A percentile compares a stretch with the other conserved stretches of the same genome.
Conservation (phyloP, 2,113 vertebrate species). For the Prinia subflava region DNA sequence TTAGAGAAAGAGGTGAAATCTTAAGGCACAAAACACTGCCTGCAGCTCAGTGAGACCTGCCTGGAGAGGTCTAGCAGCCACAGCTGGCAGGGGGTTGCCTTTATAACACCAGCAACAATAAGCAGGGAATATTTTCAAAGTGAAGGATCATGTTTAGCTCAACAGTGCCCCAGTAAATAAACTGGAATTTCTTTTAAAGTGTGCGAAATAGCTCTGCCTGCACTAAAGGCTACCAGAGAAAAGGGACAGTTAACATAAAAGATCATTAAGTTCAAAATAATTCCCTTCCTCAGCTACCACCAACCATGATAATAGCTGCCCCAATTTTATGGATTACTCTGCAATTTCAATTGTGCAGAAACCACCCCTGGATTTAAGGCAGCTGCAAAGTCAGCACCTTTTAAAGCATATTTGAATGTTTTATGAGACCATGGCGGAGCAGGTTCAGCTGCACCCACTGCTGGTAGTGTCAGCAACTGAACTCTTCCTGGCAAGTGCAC, state of each 20-base stretch:
- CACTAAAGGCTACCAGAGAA: not conserved
- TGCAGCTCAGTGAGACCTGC: not conserved
- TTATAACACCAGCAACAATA: not conserved
- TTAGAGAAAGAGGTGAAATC: not conserved
- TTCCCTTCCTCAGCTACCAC: not conserved
- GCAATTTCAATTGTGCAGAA: not conserved
- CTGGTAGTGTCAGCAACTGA: constrained; percentile 6
- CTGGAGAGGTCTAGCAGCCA: not conserved
- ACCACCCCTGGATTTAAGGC: not conserved
- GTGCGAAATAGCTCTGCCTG: not conserved
- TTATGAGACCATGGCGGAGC: not conserved
- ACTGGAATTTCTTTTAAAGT: not conserved
- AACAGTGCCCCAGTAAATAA: not conserved
- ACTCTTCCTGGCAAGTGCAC: not conserved
- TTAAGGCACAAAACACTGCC: not conserved
- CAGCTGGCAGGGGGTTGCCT: not conserved
- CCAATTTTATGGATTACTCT: not conserved
- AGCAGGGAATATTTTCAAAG: not conserved
- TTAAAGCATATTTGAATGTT: not conserved
- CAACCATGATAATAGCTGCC: not conserved
- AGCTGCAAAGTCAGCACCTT: not conserved
- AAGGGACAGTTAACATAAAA: not conserved
- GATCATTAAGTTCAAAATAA: not conserved
- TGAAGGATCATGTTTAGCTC: not conserved
- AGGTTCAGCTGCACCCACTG: constrained; percentile 44